Conservation (phyloP, 1,140 invertebrate species). For the Octopus bimaculoides region DNA sequence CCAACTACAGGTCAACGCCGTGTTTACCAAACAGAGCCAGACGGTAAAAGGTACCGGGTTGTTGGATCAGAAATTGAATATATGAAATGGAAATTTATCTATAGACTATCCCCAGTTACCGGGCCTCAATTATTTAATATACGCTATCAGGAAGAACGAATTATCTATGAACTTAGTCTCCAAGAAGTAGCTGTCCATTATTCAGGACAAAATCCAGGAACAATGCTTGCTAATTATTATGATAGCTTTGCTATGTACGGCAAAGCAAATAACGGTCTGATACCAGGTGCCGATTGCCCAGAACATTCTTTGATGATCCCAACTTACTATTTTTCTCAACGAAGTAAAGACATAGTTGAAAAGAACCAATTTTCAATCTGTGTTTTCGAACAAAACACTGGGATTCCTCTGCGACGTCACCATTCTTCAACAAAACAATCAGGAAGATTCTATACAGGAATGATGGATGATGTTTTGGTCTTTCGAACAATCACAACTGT, state of each 20-base stretch:
- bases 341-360: constrained; percentile 18
- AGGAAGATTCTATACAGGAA: constrained; percentile 36
- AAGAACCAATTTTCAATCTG: constrained; percentile 31
- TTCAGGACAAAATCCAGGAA: constrained; percentile 32
- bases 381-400: constrained; percentile 47
- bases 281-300: constrained; percentile 40
- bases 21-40: constrained; percentile 36
- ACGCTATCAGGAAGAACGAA: constrained; percentile 33
- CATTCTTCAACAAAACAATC: constrained; percentile 22
- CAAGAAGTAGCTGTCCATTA: constrained; percentile 43
- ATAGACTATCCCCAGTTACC: constrained; percentile 34
- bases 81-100: constrained; percentile 45
- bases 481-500: constrained; percentile 38
- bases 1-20: constrained; percentile 21
- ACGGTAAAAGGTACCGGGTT: constrained; percentile 43
- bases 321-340: constrained; percentile 26
- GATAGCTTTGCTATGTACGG: constrained; percentile 33
- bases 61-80: constrained; percentile 36
- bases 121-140: constrained; percentile 42
- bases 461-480: constrained; percentile 37
- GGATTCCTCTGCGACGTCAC: constrained; percentile 39
- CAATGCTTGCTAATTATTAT: constrained; percentile 28
- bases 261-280: constrained; percentile 14
- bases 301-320: constrained; percentile 33
- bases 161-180: constrained; percentile 40